phyloP scores from a whole-genome alignment of 2,888 invertebrate genomes.

The Drosophila algonquin region DNA sequence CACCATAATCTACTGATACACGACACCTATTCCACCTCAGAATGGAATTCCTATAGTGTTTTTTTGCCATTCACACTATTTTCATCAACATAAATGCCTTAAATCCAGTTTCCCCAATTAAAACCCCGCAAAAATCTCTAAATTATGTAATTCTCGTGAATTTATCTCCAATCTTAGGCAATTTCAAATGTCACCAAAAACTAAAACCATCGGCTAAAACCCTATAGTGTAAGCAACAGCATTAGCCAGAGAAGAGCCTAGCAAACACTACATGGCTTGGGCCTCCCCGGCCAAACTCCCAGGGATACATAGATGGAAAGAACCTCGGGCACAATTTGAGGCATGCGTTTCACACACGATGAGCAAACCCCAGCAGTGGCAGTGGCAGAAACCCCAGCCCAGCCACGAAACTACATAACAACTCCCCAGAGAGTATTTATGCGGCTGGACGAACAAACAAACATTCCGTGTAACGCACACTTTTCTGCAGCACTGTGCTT shows the following conservation, averaged over 20 bases:
- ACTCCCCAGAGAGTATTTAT: constrained; percentile 78
- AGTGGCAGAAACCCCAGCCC: constrained; percentile 21
- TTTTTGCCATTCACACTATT: no score
- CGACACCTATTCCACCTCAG: no score
- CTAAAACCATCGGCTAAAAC: neutral
- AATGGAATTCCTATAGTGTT: no score
- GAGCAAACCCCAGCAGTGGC: constrained; percentile 13
- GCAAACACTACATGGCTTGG: neutral
- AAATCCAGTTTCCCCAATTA: no score
- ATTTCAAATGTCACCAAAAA: no score
- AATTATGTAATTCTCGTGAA: no score
- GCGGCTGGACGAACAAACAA: constrained; percentile 54
- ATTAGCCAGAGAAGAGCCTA: neutral
- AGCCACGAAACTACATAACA: constrained; percentile 64
- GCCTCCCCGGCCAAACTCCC: constrained; percentile 4
- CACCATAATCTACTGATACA: no score
- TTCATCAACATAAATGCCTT: no score
- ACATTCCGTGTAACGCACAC: constrained; percentile 50
- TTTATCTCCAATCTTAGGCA: no score
- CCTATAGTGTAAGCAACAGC: neutral
- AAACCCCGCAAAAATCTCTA: no score
- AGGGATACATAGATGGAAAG: constrained; percentile 5
- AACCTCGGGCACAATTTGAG: constrained; percentile 65
- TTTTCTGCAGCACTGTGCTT: constrained; percentile 57
- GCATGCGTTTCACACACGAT: constrained; percentile 52